Evolutionary conservation across 2,797 vertebrate genomes (phyloP).

Genomic region (Enteromius radiatus): DNA sequence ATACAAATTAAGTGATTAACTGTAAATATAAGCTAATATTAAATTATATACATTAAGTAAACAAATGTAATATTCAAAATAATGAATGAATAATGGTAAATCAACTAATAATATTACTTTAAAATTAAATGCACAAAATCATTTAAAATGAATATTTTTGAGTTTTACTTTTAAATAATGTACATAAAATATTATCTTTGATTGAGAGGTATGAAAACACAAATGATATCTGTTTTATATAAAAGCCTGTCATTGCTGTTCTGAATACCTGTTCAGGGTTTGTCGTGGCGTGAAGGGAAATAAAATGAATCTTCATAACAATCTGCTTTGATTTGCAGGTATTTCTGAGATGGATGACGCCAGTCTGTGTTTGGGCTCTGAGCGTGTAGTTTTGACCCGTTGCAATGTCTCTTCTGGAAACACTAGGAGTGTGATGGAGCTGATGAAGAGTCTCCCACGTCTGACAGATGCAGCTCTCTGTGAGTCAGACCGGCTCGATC

Average conservation of each 20-base stretch:
- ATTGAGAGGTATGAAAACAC: too few species aligned
- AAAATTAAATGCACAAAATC: background rate
- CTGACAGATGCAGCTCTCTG: conserved; percentile 61
- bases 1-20: too few species aligned
- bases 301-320: background rate
- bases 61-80: background rate
- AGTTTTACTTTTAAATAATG: too few species aligned
- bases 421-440: background rate
- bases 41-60: too few species aligned
- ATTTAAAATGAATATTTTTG: too few species aligned
- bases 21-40: too few species aligned
- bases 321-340: background rate
- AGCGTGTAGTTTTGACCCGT: background rate
- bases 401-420: background rate
- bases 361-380: background rate
- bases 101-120: background rate
- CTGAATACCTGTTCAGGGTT: background rate
- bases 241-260: too few species aligned
- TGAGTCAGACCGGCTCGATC: conserved; percentile 23
- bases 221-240: too few species aligned
- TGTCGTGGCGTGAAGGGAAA: conserved; percentile 13
- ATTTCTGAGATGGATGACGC: background rate
- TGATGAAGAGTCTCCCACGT: conserved; percentile 63
- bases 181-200: too few species aligned
- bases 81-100: background rate